Percentiles rank a stretch among this genome's conserved stretches.
These are phyloP conservation scores for Cydia pomonella DNA, from an alignment of 1,140 invertebrate species.

Conservation along the genomic window DNA sequence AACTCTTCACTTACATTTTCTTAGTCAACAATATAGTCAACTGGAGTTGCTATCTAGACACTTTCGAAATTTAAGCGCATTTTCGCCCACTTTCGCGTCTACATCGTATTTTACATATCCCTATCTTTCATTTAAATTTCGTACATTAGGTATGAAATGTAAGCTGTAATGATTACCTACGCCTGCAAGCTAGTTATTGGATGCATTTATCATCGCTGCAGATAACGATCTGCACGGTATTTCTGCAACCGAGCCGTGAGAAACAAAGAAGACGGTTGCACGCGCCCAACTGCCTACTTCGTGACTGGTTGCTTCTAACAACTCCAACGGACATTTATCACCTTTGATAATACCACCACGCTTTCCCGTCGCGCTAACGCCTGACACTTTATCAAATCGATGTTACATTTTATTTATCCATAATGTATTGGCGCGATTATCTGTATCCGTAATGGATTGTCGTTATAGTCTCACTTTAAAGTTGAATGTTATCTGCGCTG, in stretches of 20 bases:
- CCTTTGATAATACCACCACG: conserved; percentile 38
- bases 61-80: conserved; percentile 40
- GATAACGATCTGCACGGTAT: conserved; percentile 53
- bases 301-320: conserved; percentile 48
- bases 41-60: background rate
- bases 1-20: background rate
- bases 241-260: conserved; percentile 64
- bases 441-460: conserved; percentile 18
- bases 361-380: conserved; percentile 2
- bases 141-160: conserved; percentile 23
- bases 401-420: conserved; percentile 22
- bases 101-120: background rate
- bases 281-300: conserved; percentile 38
- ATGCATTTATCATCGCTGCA: conserved; percentile 66
- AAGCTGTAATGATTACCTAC: conserved; percentile 32
- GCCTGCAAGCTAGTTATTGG: conserved; percentile 42
- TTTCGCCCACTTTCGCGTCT: conserved; percentile 12
- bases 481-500: conserved; percentile 11
- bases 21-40: background rate
- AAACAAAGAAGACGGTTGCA: conserved; percentile 50
- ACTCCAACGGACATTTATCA: conserved; percentile 17
- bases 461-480: conserved; percentile 25
- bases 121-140: conserved; percentile 32
- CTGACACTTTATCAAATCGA: conserved; percentile 1
- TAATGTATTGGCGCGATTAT: conserved; percentile 2